phyloP scores from a whole-genome alignment of 2,888 invertebrate genomes.

The Patella depressa region DNA sequence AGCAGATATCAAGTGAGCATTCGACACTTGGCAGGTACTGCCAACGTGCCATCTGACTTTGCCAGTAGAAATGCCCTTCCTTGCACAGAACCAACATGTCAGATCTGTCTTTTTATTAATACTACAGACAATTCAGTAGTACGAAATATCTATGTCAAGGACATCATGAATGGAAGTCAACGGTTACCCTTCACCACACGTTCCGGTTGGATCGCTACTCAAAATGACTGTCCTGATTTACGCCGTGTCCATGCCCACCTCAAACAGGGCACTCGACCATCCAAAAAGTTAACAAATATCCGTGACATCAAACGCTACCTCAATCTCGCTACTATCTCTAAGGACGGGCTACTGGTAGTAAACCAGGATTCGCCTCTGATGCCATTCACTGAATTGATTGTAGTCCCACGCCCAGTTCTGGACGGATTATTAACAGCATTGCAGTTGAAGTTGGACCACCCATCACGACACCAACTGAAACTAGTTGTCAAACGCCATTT shows the following conservation, averaged over 20 bases:
- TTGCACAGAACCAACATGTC: too few relatives aligned
- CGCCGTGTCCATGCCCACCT: conserved; percentile 33
- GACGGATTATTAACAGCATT: conserved; percentile 40
- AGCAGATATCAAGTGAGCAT: too few relatives aligned
- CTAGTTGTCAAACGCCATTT: conserved; percentile 27
- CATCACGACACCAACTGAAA: conserved; percentile 25
- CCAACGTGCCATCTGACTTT: too few relatives aligned
- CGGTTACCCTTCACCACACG: too few relatives aligned
- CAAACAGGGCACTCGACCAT: background rate
- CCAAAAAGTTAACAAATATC: conserved; percentile 24
- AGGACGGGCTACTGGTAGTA: conserved; percentile 33
- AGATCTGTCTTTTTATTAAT: too few relatives aligned
- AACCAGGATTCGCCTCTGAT: conserved; percentile 19
- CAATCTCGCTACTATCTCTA: conserved; percentile 20
- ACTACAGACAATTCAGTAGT: too few relatives aligned
- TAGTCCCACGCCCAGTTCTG: conserved; percentile 14
- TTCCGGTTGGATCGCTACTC: too few relatives aligned
- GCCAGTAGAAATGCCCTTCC: too few relatives aligned
- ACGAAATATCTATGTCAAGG: too few relatives aligned
- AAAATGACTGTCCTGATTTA: background rate
- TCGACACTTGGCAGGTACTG: too few relatives aligned
- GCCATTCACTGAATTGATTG: conserved; percentile 32
- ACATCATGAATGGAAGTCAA: too few relatives aligned
- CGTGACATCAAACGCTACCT: conserved; percentile 35
- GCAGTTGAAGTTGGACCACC: conserved; percentile 39